Percentiles rank a stretch among this genome's conserved stretches.
Evolutionary conservation across 2,797 vertebrate species (phyloP).

Genomic region (Myotis pilosus): DNA sequence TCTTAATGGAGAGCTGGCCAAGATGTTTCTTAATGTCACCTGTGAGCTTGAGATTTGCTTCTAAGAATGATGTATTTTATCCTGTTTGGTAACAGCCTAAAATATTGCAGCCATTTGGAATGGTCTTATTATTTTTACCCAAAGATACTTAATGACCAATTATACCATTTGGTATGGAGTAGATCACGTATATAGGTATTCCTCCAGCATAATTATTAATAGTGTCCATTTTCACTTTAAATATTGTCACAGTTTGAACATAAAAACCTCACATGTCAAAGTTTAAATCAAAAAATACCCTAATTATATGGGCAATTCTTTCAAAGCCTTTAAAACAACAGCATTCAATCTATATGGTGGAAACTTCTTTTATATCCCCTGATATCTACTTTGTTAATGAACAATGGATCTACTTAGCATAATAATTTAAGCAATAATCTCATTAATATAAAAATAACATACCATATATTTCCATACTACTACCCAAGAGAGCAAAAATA

Average conservation of each 20-base stretch:
- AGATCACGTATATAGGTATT: background rate
- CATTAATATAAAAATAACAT: background rate
- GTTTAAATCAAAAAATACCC: background rate
- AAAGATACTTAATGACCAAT: background rate
- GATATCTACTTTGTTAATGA: background rate
- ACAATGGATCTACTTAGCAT: background rate
- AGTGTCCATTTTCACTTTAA: background rate
- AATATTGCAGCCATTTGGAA: background rate
- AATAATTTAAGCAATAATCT: background rate
- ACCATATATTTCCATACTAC: background rate
- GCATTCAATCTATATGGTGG: background rate
- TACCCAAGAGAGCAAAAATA: background rate
- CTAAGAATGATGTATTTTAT: background rate
- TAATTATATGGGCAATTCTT: slow-evolving; percentile 4
- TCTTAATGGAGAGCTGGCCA: background rate
- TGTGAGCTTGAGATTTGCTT: background rate
- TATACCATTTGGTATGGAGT: background rate
- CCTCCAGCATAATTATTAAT: background rate
- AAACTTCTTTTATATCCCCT: background rate
- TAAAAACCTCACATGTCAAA: too few species aligned
- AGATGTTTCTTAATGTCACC: background rate
- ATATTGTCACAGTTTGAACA: background rate
- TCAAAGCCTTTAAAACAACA: slow-evolving; percentile 20
- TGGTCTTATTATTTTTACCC: background rate
- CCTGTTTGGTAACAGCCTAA: background rate